Percentiles rank a stretch among this genome's conserved stretches.
Evolutionary conservation across 2,113 vertebrate genomes (phyloP).

Genomic region (Campylomormyrus numenius): DNA sequence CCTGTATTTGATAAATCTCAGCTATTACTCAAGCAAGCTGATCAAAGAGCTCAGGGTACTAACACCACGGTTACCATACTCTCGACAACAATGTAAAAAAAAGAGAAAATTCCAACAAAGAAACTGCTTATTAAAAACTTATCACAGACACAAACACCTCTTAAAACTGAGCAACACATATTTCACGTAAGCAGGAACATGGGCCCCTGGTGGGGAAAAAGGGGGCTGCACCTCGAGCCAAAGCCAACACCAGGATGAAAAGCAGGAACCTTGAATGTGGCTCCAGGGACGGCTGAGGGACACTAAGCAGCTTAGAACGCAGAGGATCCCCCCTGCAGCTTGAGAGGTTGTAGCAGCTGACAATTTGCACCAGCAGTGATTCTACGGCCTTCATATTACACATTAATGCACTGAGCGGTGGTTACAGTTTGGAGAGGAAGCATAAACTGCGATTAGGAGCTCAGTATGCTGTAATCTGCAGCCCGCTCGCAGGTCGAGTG

Average conservation of each 20-base stretch:
- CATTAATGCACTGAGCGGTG: not conserved
- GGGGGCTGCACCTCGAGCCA: not conserved
- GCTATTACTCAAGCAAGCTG: not conserved
- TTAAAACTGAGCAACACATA: not conserved
- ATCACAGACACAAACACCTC: not conserved
- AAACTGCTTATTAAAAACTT: not conserved
- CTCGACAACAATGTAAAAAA: not conserved
- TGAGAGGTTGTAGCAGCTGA: not conserved
- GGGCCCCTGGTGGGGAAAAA: not conserved
- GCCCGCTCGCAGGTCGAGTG: constrained; percentile 37
- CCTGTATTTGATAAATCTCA: constrained; percentile 4
- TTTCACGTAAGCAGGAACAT: not conserved
- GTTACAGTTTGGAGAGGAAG: not conserved
- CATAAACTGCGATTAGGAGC: constrained; percentile 28
- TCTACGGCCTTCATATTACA: not conserved
- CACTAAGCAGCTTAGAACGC: not conserved
- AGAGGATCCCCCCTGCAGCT: not conserved
- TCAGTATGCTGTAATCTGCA: constrained; percentile 39
- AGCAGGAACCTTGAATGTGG: not conserved
- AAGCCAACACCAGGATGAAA: not conserved
- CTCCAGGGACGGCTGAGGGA: not conserved
- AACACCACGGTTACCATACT: not conserved
- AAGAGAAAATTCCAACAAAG: not conserved
- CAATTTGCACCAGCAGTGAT: not conserved
- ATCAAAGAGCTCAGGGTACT: not conserved